Conservation (phyloP, 30 jellyfish, hydroid and myxozoan species). For the Turritopsis rubra region DNA sequence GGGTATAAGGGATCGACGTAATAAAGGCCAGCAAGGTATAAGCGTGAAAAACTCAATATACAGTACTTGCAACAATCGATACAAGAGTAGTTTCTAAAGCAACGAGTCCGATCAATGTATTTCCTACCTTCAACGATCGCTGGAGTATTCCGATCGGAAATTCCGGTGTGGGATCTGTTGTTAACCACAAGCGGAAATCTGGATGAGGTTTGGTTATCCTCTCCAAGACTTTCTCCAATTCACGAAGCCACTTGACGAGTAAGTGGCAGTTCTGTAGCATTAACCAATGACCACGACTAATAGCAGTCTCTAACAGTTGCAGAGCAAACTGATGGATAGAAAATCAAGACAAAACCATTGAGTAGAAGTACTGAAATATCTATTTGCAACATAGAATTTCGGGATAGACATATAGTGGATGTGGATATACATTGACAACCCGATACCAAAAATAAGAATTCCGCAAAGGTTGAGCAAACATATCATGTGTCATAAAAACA, state of each 20-base stretch:
- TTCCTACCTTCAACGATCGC: conserved; percentile 70
- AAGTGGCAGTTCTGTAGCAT: conserved; percentile 89
- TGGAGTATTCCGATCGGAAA: conserved; percentile 92
- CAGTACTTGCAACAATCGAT: no score
- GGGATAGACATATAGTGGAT: neutral
- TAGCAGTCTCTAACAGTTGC: conserved; percentile 81
- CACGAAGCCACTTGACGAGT: conserved; percentile 89
- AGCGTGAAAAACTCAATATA: no score
- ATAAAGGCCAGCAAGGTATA: no score
- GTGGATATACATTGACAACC: no score
- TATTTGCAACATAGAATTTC: neutral
- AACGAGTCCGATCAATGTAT: no score
- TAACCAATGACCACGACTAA: conserved; percentile 91
- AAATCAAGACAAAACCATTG: neutral
- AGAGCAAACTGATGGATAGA: conserved; percentile 53
- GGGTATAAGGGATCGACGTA: no score
- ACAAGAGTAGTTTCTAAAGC: no score
- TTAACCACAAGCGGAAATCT: conserved; percentile 87
- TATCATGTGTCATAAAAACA: no score
- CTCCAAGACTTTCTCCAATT: conserved; percentile 78
- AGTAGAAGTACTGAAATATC: neutral
- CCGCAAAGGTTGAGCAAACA: no score
- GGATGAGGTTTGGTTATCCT: conserved; percentile 83
- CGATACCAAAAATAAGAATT: no score
- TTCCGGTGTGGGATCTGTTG: conserved; percentile 97